Conservation (phyloP, 1,140 invertebrate genomes). For the Drosophila arizonae region DNA sequence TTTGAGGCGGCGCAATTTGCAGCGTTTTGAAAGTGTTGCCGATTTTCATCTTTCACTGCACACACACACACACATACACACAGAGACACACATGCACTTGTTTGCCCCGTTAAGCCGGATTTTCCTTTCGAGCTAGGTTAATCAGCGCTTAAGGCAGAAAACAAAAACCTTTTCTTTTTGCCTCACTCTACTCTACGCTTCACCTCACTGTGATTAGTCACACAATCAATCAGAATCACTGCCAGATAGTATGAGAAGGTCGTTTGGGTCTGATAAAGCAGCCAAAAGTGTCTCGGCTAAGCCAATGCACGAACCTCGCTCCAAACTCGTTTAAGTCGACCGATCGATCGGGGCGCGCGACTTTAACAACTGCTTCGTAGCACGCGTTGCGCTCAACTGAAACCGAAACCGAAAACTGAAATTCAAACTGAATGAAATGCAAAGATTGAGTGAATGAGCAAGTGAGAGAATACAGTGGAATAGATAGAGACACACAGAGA, state of each 20-base stretch:
- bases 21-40: slow-evolving; percentile 57
- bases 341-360: slow-evolving; percentile 15
- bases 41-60: slow-evolving; percentile 58
- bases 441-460: slow-evolving; percentile 26
- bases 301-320: slow-evolving; percentile 26
- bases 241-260: slow-evolving; percentile 26
- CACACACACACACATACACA: slow-evolving; percentile 15
- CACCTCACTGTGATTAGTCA: slow-evolving; percentile 48
- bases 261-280: slow-evolving; percentile 52
- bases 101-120: slow-evolving; percentile 32
- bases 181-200: neutral
- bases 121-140: slow-evolving; percentile 19
- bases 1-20: slow-evolving; percentile 59
- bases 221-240: slow-evolving; percentile 61
- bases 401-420: slow-evolving; percentile 62
- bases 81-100: slow-evolving; percentile 13
- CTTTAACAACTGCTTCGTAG: slow-evolving; percentile 48
- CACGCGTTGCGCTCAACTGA: slow-evolving; percentile 75
- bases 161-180: neutral
- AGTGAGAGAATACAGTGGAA: neutral
- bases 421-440: slow-evolving; percentile 57
- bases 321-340: slow-evolving; percentile 5
- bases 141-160: slow-evolving; percentile 13
- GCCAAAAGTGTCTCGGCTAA: slow-evolving; percentile 1
- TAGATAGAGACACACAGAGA: neutral